Evolutionary conservation across 30 jellyfish, hydroid and myxozoan species (phyloP).

Genomic region (Hydractinia echinata): DNA sequence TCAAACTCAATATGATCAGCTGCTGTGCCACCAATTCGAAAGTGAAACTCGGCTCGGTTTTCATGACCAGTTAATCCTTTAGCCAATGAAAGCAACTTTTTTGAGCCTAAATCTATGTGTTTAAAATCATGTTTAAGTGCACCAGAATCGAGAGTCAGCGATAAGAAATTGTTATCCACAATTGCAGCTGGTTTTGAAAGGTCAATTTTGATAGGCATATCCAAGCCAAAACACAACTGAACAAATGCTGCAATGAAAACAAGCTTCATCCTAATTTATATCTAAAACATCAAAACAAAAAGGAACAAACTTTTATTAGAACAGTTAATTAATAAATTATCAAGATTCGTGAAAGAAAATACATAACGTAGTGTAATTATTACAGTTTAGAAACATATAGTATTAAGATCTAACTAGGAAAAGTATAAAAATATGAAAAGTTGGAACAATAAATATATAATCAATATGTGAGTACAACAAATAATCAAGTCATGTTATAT

Average conservation of each 20-base stretch:
- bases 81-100: constrained; percentile 44
- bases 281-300: too few species aligned
- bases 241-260: not conserved
- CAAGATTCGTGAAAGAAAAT: too few species aligned
- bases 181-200: not conserved
- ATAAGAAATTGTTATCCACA: constrained; percentile 50
- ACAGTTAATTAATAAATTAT: too few species aligned
- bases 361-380: too few species aligned
- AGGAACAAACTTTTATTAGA: too few species aligned
- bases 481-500: too few species aligned
- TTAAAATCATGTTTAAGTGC: constrained; percentile 31
- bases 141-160: constrained; percentile 56
- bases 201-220: constrained; percentile 9
- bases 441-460: too few species aligned
- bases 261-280: not conserved
- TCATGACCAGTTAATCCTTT: constrained; percentile 23
- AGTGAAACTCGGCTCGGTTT: constrained; percentile 46
- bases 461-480: too few species aligned
- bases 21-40: constrained; percentile 68
- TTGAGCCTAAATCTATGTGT: constrained; percentile 30
- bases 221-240: not conserved
- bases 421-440: too few species aligned
- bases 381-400: too few species aligned
- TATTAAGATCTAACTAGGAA: too few species aligned
- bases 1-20: constrained; percentile 50